Evolutionary conservation across 2,113 vertebrate species (phyloP).

Genomic region (Heterotilapia buettikoferi): DNA sequence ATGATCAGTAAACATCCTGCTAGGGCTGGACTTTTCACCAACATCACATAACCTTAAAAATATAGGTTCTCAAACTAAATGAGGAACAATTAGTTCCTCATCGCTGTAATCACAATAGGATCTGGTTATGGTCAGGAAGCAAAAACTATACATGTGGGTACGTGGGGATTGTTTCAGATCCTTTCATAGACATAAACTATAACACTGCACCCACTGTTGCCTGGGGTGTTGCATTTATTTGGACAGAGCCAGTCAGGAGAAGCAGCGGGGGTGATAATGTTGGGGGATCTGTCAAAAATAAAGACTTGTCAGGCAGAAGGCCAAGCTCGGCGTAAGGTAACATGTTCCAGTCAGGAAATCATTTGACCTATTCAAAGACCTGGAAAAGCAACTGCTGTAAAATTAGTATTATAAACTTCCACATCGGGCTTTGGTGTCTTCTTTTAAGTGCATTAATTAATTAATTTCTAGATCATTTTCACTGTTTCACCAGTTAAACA

Average conservation of each 20-base stretch:
- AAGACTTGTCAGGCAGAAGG: not conserved
- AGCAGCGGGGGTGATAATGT: not conserved
- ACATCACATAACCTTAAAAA: not conserved
- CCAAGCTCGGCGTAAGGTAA: fast-evolving
- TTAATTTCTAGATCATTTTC: not conserved
- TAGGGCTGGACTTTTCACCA: not conserved
- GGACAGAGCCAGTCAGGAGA: not conserved
- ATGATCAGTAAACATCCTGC: not conserved
- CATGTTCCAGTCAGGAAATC: not conserved
- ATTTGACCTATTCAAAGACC: not conserved
- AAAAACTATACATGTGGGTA: not conserved
- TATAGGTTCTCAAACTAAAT: not conserved
- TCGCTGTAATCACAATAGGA: not conserved
- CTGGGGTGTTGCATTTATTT: not conserved
- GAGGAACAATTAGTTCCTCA: not conserved
- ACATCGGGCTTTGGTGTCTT: fast-evolving
- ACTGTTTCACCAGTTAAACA: not conserved
- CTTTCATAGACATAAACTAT: not conserved
- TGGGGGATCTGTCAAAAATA: fast-evolving
- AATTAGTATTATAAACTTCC: not conserved
- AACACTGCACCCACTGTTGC: not conserved
- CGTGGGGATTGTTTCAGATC: not conserved
- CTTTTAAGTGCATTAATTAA: not conserved
- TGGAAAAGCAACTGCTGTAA: not conserved
- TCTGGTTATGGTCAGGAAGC: not conserved